phyloP scores from a whole-genome alignment of 2,113 vertebrate genomes.

The Tonatia bakeri region DNA sequence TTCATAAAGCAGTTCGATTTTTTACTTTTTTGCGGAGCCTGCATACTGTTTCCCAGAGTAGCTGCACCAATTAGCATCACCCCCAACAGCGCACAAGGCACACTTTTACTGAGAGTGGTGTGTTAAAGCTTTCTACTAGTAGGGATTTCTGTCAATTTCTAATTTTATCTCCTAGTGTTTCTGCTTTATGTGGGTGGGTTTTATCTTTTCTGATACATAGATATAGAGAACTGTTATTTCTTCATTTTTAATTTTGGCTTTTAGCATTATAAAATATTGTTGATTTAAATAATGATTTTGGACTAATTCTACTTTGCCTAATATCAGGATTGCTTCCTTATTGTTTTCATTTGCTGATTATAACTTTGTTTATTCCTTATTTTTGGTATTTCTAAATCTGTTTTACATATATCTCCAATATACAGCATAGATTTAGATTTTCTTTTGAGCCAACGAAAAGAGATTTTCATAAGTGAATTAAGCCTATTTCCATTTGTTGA shows the following conservation, averaged over 20 bases:
- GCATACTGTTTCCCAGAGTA: too few species aligned
- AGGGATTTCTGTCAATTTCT: background rate
- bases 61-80: too few species aligned
- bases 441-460: background rate
- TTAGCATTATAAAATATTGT: background rate
- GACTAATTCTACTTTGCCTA: background rate
- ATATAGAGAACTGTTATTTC: background rate
- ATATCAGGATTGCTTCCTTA: background rate
- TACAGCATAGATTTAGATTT: background rate
- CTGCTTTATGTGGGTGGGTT: background rate
- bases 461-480: background rate
- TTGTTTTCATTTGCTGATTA: too few species aligned
- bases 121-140: background rate
- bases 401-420: background rate
- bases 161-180: background rate
- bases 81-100: too few species aligned
- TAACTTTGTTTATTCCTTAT: background rate
- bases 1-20: too few species aligned
- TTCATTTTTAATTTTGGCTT: conserved; percentile 17
- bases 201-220: background rate
- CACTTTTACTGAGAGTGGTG: background rate
- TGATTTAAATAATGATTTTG: conserved; percentile 12
- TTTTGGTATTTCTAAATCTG: background rate
- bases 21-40: too few species aligned
- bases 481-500: background rate